phyloP scores from a whole-genome alignment of 2,797 vertebrate species.

The Otus scops region DNA sequence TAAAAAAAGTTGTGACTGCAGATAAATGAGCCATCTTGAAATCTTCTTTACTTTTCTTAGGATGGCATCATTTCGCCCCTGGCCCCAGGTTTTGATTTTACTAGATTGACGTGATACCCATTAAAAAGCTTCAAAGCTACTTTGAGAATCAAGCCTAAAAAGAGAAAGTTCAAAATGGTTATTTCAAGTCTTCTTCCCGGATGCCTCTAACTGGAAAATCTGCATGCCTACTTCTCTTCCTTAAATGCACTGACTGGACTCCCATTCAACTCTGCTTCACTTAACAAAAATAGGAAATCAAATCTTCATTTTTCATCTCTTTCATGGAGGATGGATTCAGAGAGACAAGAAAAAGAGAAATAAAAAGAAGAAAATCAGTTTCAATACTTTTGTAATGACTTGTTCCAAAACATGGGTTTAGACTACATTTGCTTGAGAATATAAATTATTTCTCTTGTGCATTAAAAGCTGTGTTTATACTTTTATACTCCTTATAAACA shows the following conservation, averaged over 20 bases:
- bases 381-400: not conserved
- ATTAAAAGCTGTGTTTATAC: not conserved
- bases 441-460: not conserved
- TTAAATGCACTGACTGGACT: not conserved
- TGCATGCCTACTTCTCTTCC: not conserved
- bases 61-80: not conserved
- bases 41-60: not conserved
- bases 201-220: not conserved
- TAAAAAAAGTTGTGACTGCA: not conserved
- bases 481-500: not conserved
- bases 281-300: not conserved
- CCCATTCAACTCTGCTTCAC: not conserved
- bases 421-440: not conserved
- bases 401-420: not conserved
- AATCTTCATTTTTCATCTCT: not conserved
- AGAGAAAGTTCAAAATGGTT: not conserved
- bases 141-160: not conserved
- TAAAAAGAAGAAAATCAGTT: not conserved
- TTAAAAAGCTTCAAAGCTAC: not conserved
- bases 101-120: not conserved
- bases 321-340: not conserved
- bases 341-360: not conserved
- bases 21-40: not conserved
- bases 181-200: not conserved
- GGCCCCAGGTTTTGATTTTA: not conserved